phyloP scores from a whole-genome alignment of 2,888 invertebrate species.

The Macrophya annulata region DNA sequence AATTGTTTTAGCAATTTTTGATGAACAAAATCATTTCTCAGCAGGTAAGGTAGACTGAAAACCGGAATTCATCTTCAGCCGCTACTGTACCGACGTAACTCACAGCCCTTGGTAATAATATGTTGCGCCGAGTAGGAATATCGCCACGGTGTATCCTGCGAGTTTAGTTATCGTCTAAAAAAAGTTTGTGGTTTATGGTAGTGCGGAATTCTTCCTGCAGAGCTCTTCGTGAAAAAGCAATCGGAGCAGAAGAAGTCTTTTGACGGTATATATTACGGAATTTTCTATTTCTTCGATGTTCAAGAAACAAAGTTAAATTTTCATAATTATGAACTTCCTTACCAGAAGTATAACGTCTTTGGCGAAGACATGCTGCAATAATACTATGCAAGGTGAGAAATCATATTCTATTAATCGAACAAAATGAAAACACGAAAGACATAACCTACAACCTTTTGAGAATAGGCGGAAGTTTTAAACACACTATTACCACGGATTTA shows the following conservation, averaged over 20 bases:
- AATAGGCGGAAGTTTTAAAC: background rate
- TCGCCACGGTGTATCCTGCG: background rate
- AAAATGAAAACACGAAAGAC: background rate
- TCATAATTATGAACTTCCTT: constrained; percentile 69
- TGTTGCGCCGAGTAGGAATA: too few species aligned
- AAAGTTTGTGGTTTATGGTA: background rate
- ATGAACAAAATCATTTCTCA: background rate
- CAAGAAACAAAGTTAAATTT: background rate
- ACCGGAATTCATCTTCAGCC: background rate
- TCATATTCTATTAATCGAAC: background rate
- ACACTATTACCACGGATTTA: background rate
- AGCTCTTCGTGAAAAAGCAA: background rate
- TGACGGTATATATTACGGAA: background rate
- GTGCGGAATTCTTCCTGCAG: background rate
- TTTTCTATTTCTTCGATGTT: background rate
- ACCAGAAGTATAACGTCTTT: constrained; percentile 64
- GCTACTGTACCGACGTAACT: background rate
- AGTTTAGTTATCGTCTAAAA: constrained; percentile 7
- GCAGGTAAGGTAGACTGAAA: background rate
- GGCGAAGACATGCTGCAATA: constrained; percentile 64
- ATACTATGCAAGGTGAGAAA: constrained; percentile 68
- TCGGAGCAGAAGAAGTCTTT: constrained; percentile 31
- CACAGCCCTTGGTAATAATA: background rate
- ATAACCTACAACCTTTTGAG: constrained; percentile 32
- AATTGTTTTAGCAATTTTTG: too few species aligned